These are phyloP conservation scores for Zoanthus sansibaricus DNA, from an alignment of 92 coral and sea anemone species.

Conservation along the genomic window DNA sequence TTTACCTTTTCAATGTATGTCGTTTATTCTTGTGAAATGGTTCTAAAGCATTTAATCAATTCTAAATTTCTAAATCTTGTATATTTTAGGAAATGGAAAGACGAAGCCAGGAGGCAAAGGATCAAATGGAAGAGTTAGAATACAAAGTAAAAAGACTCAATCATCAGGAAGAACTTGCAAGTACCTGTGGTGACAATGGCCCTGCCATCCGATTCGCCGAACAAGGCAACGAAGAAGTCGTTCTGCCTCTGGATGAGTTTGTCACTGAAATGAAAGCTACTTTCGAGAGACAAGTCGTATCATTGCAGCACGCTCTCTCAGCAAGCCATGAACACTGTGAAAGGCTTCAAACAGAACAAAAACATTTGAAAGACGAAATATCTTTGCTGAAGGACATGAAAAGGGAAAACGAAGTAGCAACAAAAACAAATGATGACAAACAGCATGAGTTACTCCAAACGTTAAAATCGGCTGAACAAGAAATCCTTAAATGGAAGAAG, in stretches of 20 bases:
- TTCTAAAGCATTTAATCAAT: too few species aligned
- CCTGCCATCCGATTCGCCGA: not conserved
- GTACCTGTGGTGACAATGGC: not conserved
- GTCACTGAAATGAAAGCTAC: conserved; percentile 9
- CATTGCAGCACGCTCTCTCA: conserved; percentile 27
- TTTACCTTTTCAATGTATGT: too few species aligned
- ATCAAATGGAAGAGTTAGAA: not conserved
- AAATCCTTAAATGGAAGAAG: not conserved
- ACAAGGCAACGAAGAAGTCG: not conserved
- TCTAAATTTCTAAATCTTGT: not conserved
- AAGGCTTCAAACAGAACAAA: conserved; percentile 26
- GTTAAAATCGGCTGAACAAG: not conserved
- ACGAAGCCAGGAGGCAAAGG: not conserved
- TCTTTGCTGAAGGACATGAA: conserved; percentile 14
- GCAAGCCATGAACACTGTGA: conserved; percentile 40
- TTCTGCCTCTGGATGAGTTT: conserved; percentile 17
- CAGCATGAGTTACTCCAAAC: conserved; percentile 11
- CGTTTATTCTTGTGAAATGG: too few species aligned
- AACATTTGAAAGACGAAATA: conserved; percentile 35
- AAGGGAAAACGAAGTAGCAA: not conserved
- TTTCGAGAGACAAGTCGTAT: conserved; percentile 20
- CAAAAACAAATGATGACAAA: not conserved
- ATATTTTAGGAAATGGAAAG: not conserved
- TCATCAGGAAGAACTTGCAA: not conserved
- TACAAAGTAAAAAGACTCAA: not conserved